Evolutionary conservation across 2,113 vertebrate genomes (phyloP), one percentile per base, ranked within the genome.

Genomic region (Copsychus sechellarum): DNA sequence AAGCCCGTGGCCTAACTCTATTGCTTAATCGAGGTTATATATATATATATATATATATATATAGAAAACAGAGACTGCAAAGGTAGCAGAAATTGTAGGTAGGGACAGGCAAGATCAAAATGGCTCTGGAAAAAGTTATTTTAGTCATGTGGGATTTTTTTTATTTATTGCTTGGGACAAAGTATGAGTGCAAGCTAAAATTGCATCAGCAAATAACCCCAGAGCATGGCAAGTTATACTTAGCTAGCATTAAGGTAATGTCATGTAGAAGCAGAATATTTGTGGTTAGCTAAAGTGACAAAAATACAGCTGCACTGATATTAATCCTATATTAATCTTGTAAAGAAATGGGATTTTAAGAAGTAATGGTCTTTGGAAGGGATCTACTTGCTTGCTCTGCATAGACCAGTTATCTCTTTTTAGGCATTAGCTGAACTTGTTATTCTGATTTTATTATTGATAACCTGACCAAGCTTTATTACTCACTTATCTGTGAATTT

Each of bases 191-290:
- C 94, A 94, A 96, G 95, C 96, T 96, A 81, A 97, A 97, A 95
- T 97, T 95, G 90, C 95, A 95, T 89, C 38, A 92, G 94, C 94
- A 94, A 97, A 97, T 94, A 96, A 97, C 90, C 90, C 40, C 60
- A 86, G 95, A 97, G 80, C 86, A 25, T 90, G 64, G 72, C 64
- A 5, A 93, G 95, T 96, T 96, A 70, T 96, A 97, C 94, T 96
- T 97, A 97, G 88, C 96, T 93, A 57, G 95, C 96, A 96, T 97
- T 97, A 97, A 96, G 96, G 88, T 97, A 96, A 96, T 97, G 91
- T 92, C 96, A 96, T 95, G 91, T 96, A 96, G 92, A 97, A 92
- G 92, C 91, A 93, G 92, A 95, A 96, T 97, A 96, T 97, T 94
- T 94, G 79, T 93, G 88, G 95, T 93, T 95, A 94, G 94, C 96